A percentile compares a stretch with the other conserved stretches of the same genome.
Evolutionary conservation across 2,113 vertebrate genomes (phyloP).

Genomic region (Mastomys coucha): DNA sequence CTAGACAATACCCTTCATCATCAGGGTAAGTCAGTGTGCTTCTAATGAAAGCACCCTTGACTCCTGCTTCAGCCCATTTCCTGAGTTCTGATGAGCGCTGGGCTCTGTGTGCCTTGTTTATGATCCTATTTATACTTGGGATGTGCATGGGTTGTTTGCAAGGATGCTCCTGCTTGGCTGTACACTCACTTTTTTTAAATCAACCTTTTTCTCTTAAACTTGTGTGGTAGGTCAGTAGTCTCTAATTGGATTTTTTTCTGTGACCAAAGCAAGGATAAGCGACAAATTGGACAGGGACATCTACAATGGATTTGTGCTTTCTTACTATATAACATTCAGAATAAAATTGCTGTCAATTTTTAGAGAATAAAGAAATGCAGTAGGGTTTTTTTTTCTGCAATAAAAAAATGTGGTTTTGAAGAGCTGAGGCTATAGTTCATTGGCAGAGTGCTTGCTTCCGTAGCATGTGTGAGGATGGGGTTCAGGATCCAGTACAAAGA

Average conservation of each 20-base stretch:
- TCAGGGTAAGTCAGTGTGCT: not conserved
- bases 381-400: not conserved
- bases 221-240: not conserved
- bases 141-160: not conserved
- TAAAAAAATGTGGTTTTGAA: not conserved
- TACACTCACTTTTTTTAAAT: constrained; percentile 8
- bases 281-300: not conserved
- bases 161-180: not conserved
- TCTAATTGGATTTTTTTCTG: not conserved
- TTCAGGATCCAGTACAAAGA: not conserved
- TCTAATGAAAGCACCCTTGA: not conserved
- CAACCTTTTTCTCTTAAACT: not conserved
- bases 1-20: not conserved
- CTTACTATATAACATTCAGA: not conserved
- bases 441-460: not conserved
- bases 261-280: not conserved
- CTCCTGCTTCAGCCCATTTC: constrained; percentile 29
- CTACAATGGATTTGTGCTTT: not conserved
- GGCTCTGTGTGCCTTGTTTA: not conserved
- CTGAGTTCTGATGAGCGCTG: not conserved
- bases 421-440: not conserved
- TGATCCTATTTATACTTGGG: not conserved
- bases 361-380: not conserved
- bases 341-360: constrained; percentile 3
- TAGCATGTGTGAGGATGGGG: not conserved